Conservation (phyloP, 2,888 invertebrate genomes). For the Drosophila mercatorum region DNA sequence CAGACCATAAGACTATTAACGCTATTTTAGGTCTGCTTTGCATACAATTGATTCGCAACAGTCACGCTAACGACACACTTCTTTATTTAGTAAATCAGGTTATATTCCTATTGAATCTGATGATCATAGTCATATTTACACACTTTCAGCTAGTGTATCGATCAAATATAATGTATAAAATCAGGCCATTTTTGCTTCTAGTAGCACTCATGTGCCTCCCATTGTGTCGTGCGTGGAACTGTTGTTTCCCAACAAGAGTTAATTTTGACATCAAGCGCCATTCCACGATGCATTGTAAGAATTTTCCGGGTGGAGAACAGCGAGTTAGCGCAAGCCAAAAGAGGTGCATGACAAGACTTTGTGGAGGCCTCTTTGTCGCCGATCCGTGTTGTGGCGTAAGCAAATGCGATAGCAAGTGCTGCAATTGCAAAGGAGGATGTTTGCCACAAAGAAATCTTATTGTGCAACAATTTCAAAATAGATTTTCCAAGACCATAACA, state of each 20-base stretch:
- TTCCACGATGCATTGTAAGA: neutral
- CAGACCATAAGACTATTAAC: no score
- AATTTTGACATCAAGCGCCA: neutral
- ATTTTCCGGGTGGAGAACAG: neutral
- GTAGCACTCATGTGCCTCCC: neutral
- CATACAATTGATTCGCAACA: no score
- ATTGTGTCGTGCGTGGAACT: neutral
- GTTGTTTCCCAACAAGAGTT: neutral
- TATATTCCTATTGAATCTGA: no score
- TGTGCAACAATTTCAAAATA: neutral
- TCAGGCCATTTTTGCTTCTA: neutral
- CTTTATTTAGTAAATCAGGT: neutral
- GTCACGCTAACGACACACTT: neutral
- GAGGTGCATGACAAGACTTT: neutral
- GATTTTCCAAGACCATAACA: neutral
- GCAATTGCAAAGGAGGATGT: neutral
- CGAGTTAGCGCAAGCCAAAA: neutral
- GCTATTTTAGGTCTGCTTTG: no score
- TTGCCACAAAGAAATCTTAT: neutral
- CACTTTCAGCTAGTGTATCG: neutral
- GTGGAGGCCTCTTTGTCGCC: neutral
- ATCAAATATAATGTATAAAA: neutral
- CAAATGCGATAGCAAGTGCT: neutral
- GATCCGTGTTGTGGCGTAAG: neutral
- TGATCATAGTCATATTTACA: neutral